Percentiles rank a stretch among this genome's conserved stretches.
phyloP scores from a whole-genome alignment of 2,888 invertebrate species.

The Cyaniris semiargus region DNA sequence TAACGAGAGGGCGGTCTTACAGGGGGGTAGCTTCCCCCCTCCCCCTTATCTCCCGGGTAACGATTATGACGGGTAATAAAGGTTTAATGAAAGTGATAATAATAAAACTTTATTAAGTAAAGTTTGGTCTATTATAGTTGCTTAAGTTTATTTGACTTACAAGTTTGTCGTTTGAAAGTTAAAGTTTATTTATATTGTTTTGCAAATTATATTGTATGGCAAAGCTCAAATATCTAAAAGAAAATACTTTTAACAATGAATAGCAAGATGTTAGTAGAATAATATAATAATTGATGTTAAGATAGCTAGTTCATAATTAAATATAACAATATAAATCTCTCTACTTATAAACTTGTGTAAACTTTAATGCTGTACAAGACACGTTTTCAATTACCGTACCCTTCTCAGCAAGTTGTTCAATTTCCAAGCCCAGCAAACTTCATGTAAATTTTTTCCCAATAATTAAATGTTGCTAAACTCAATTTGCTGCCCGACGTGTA shows the following conservation, averaged over 20 bases:
- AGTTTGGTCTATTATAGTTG: background rate
- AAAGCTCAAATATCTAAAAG: too few relatives aligned
- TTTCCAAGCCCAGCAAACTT: background rate
- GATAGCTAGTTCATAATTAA: too few relatives aligned
- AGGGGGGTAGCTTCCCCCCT: background rate
- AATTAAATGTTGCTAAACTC: background rate
- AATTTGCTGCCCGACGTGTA: background rate
- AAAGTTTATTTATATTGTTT: background rate
- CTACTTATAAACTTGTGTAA: too few relatives aligned
- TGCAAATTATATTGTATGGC: too few relatives aligned
- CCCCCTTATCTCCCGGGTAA: background rate
- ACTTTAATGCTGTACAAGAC: background rate
- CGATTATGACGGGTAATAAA: conserved; percentile 29
- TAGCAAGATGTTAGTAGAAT: too few relatives aligned
- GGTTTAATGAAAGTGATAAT: conserved; percentile 2
- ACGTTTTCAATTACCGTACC: background rate
- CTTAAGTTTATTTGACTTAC: background rate
- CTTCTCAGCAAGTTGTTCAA: background rate
- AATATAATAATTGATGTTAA: too few relatives aligned
- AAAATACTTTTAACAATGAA: too few relatives aligned
- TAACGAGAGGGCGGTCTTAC: background rate
- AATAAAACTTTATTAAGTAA: conserved; percentile 11
- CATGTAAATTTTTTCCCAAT: conserved; percentile 5
- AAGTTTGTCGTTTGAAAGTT: background rate
- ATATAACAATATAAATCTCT: too few relatives aligned